phyloP scores from a whole-genome alignment of 35 echinoderm and acorn worm species.

The Heliocidaris tuberculata region DNA sequence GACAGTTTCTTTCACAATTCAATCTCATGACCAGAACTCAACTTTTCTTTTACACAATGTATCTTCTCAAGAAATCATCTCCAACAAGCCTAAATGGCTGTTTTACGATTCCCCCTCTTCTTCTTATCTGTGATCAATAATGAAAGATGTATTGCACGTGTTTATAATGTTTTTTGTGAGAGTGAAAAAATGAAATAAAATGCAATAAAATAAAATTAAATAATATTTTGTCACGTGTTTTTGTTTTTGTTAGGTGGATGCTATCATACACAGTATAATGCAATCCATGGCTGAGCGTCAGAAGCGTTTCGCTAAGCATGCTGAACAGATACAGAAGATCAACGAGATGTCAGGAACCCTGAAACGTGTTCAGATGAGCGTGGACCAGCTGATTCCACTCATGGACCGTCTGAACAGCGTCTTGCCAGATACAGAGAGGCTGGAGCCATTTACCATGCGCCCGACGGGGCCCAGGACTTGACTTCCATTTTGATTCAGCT shows the following conservation, averaged over 20 bases:
- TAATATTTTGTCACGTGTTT: background rate
- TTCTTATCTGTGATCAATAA: too few relatives aligned
- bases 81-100: too few relatives aligned
- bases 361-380: conserved; percentile 72
- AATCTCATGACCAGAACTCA: too few relatives aligned
- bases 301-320: conserved; percentile 82
- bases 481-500: background rate
- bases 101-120: too few relatives aligned
- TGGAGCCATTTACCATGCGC: conserved; percentile 93
- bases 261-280: conserved; percentile 67
- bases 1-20: too few relatives aligned
- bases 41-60: too few relatives aligned
- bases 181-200: too few relatives aligned
- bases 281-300: conserved; percentile 70
- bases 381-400: conserved; percentile 84
- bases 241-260: conserved; percentile 62
- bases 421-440: conserved; percentile 72
- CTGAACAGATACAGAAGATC: conserved; percentile 94
- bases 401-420: conserved; percentile 94
- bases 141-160: too few relatives aligned
- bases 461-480: conserved; percentile 8
- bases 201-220: background rate
- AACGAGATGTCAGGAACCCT: conserved; percentile 86
- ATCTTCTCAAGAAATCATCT: too few relatives aligned
- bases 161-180: too few relatives aligned